Evolutionary conservation across 2,113 vertebrate genomes (phyloP), one percentile per base, ranked within the genome.

Genomic region (Protobothrops mucrosquamatus): DNA sequence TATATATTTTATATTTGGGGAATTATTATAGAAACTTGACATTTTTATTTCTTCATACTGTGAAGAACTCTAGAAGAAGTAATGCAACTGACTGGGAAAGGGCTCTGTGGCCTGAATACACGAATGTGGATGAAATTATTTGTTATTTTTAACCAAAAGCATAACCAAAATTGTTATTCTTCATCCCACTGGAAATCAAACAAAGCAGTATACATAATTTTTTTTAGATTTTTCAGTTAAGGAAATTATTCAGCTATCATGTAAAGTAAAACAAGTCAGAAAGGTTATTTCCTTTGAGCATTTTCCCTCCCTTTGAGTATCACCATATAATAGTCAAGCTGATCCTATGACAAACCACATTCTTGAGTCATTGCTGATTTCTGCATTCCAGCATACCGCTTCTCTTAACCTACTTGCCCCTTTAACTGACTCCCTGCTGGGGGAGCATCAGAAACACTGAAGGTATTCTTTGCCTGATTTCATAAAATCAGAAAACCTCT

Each of bases 261-360:
- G 22, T 81, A 0, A 90, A 94, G 46, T 93, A 87, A 93, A 92
- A 94, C 52, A 94, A 92, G 89, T 94, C 93, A 95, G 64, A 48
- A 92, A 69, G 87, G 93, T 56, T 64, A 56, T 95, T 92, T 96
- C 94, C 95, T 94, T 1, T 2, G 94, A 94, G 64, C 69, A 22
- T 94, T 95, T 94, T 94, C 94, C 91, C 94, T 91, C 10, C 92
- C 95, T 94, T 56, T 91, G 7, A 92, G 7, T 94, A 18, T 95
- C 88, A 93, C 86, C 29, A 26, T 91, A 59, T 93, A 95, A 43
- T 93, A 94, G 91, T 94, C 88, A 0, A 39, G 59, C 91, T 95
- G 96, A 92, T 93, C 93, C 95, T 96, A 2, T 96, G 96, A 94
- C 94, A 93, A 96, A 95, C 97, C 87, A 0, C 93, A 89, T 96